Evolutionary conservation across 2,888 invertebrate species (phyloP).

Genomic region (Drosophila macrospina): DNA sequence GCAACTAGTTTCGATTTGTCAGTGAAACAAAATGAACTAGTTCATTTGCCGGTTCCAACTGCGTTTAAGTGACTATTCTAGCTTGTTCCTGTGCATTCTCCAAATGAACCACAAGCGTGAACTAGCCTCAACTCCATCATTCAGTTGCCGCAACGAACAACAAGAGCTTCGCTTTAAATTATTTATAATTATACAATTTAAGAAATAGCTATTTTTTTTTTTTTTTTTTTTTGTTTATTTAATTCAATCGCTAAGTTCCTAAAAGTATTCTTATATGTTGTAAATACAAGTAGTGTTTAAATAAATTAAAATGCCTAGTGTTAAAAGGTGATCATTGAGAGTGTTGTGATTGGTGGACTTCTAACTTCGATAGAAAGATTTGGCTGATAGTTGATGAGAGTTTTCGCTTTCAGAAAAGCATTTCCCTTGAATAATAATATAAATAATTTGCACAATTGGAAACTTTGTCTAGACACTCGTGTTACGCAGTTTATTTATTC

Average conservation of each 20-base stretch:
- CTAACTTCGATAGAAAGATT: too few species aligned
- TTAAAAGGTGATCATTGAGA: neutral
- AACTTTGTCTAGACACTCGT: too few species aligned
- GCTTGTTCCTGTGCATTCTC: too few species aligned
- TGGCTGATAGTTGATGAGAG: too few species aligned
- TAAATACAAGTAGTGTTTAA: conserved; percentile 14
- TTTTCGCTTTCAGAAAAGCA: too few species aligned
- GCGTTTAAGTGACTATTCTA: conserved; percentile 2
- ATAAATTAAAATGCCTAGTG: conserved; percentile 10
- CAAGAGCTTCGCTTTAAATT: conserved; percentile 13
- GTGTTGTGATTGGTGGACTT: neutral
- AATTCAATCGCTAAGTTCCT: conserved; percentile 19
- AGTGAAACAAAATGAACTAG: conserved; percentile 25
- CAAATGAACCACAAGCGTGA: conserved; percentile 8
- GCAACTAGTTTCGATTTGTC: conserved; percentile 2
- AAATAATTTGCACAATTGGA: too few species aligned
- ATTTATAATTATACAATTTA: conserved; percentile 3
- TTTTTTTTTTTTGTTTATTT: conserved; percentile 9
- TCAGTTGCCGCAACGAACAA: conserved; percentile 16
- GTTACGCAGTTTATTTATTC: too few species aligned
- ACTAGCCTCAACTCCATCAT: conserved; percentile 5
- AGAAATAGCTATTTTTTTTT: conserved; percentile 4
- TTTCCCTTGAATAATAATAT: too few species aligned
- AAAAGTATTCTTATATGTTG: conserved; percentile 11
- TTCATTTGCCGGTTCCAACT: conserved; percentile 29